A percentile compares a stretch with the other conserved stretches of the same genome.
phyloP scores from a whole-genome alignment of 2,888 invertebrate species.

The Zhengitettix transpicula region DNA sequence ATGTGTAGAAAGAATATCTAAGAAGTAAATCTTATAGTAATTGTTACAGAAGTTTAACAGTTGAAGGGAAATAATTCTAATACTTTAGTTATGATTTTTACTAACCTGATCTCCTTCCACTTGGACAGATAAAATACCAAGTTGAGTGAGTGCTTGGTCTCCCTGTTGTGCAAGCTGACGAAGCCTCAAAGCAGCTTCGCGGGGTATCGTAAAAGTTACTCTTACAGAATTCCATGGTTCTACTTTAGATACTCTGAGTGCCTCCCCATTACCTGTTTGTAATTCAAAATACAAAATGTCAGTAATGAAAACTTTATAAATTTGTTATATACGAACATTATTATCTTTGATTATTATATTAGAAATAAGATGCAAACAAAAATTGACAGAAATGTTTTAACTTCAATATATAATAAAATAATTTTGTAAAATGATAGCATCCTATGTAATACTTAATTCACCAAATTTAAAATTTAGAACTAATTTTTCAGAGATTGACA shows the following conservation, averaged over 20 bases:
- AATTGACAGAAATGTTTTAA: too few species aligned
- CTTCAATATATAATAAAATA: too few species aligned
- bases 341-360: too few species aligned
- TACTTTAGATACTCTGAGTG: slow-evolving; percentile 54
- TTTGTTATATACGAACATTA: too few species aligned
- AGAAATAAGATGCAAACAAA: too few species aligned
- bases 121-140: slow-evolving; percentile 91
- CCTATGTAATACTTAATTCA: too few species aligned
- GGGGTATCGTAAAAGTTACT: slow-evolving; percentile 93
- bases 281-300: too few species aligned
- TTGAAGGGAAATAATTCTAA: neutral
- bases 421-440: too few species aligned
- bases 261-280: slow-evolving; percentile 28
- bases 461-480: too few species aligned
- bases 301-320: too few species aligned
- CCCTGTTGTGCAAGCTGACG: slow-evolving; percentile 85
- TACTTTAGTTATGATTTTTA: neutral
- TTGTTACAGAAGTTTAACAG: too few species aligned
- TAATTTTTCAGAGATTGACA: too few species aligned
- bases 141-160: slow-evolving; percentile 69
- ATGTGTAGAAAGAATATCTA: neutral
- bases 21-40: neutral
- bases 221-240: slow-evolving; percentile 98
- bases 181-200: slow-evolving; percentile 83
- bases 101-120: slow-evolving; percentile 40